Evolutionary conservation across 2,888 invertebrate species (phyloP), one percentile per base, ranked within the genome.

Genomic region (Cylloceria caligata): DNA sequence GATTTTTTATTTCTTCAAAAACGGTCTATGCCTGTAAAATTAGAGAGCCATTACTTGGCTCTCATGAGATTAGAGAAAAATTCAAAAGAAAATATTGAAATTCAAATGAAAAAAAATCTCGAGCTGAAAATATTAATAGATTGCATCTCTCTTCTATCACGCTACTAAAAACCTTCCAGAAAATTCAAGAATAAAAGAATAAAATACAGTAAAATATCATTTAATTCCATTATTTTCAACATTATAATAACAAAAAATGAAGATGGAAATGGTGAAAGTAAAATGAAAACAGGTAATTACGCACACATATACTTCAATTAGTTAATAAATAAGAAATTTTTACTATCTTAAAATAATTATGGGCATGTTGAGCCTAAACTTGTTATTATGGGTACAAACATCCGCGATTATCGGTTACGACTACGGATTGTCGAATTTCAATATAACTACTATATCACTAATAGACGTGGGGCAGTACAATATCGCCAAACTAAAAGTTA

Each of bases 1-100:
- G 82, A 86, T 30, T 36, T 39, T 34, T 81, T 82, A 21, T 86
- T 80, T 49, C 21, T 86, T 0, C 24, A 71, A 57, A 65, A 49
- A 16, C 84, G 81, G 11, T 81, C 68, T 0, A 80, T 75, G 55
- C 64, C 73, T 1, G 73, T 78, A 6, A 84, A 85, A 75, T 27
- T 55, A n/a, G 81, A 47, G 0, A 45, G 80, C 11, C 65, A 77
- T 3, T 85, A 85, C 24, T 42, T 74, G 0, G 84, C 84, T 5
- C 85, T 2, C 75, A 77, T 30, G 62, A 83, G 42, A 57, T 11
- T 84, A n/a, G 80, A 84, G 27, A 64, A 72, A 24, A 55, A 80
- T 5, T 30, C 45, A n/a, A n/a, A n/a, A n/a, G n/a, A n/a, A n/a
- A n/a, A n/a, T n/a, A n/a, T n/a, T n/a, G n/a, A n/a, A n/a, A 80